A percentile compares a stretch with the other conserved stretches of the same genome.
phyloP scores from a whole-genome alignment of 2,113 vertebrate species.

The Ptilorrhoa leucosticta region DNA sequence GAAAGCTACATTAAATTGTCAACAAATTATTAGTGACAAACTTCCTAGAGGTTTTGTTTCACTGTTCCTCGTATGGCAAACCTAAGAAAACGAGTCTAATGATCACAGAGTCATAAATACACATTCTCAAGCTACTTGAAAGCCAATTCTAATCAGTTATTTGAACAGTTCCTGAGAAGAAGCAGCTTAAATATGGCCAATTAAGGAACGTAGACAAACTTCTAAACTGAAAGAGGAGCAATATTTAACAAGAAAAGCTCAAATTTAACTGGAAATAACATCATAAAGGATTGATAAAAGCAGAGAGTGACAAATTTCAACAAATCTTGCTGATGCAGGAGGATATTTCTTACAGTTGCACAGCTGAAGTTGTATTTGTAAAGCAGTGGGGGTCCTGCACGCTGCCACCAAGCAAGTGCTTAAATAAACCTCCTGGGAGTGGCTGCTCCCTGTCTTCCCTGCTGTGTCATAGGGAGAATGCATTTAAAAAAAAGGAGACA shows the following conservation, averaged over 20 bases:
- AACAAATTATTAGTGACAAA: background rate
- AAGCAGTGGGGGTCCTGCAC: background rate
- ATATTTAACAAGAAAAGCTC: background rate
- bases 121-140: background rate
- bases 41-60: background rate
- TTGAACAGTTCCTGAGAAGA: background rate
- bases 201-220: background rate
- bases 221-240: background rate
- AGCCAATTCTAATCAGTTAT: background rate
- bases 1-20: background rate
- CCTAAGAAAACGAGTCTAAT: background rate
- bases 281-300: background rate
- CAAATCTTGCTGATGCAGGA: background rate
- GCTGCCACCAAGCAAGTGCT: background rate
- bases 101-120: background rate
- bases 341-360: background rate
- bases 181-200: background rate
- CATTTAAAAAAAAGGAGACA: background rate
- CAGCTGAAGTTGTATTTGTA: background rate
- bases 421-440: background rate
- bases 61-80: background rate
- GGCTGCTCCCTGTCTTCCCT: background rate
- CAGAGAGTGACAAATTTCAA: background rate
- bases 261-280: background rate
- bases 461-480: background rate